phyloP scores from a whole-genome alignment of 2,113 vertebrate genomes.

The Thalassarche chlororhynchos region DNA sequence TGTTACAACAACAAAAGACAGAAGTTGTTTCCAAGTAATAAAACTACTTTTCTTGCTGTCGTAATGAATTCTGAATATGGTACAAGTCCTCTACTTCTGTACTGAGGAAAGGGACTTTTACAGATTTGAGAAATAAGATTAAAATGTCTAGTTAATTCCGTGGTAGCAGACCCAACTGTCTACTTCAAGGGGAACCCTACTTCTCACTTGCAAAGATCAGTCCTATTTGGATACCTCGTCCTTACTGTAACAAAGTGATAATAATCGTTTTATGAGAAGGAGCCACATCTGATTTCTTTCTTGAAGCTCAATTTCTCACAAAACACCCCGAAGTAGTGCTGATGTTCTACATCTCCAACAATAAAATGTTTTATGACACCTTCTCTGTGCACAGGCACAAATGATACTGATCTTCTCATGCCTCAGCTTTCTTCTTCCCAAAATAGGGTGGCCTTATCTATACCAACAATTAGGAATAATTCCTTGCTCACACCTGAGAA shows the following conservation, averaged over 20 bases:
- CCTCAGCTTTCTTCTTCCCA: background rate
- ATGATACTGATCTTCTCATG: background rate
- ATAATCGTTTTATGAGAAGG: background rate
- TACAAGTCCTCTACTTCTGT: background rate
- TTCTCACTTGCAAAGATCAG: background rate
- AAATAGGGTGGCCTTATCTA: background rate
- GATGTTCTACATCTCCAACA: background rate
- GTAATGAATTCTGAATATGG: background rate
- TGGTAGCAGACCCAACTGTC: background rate
- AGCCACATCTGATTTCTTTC: background rate
- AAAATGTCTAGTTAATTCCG: background rate
- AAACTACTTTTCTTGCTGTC: background rate
- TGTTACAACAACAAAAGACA: background rate
- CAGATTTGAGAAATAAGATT: background rate
- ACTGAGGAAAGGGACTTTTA: background rate
- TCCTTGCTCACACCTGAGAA: background rate
- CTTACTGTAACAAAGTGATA: background rate
- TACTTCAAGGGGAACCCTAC: background rate
- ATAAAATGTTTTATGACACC: background rate
- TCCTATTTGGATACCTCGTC: background rate
- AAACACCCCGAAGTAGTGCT: background rate
- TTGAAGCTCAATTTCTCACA: background rate
- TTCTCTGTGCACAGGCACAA: background rate
- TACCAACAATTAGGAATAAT: background rate
- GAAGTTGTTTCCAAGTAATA: background rate